A percentile compares a stretch with the other conserved stretches of the same genome.
Conservation (phyloP, 2,888 invertebrate genomes). For the Protodeltote pygarga region DNA sequence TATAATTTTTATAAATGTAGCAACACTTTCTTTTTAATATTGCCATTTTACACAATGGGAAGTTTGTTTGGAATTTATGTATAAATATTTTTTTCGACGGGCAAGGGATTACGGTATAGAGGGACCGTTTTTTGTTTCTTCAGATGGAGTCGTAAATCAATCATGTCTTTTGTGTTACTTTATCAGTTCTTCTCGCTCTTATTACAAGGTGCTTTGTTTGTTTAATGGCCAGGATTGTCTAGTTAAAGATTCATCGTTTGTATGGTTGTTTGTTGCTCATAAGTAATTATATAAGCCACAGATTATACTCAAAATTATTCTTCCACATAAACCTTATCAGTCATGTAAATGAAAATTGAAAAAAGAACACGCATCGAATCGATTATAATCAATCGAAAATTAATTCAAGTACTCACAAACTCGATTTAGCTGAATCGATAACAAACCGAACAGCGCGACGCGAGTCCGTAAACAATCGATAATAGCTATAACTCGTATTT, state of each 20-base stretch:
- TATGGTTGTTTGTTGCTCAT: too few relatives aligned
- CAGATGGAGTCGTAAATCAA: conserved; percentile 49
- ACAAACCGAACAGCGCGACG: conserved; percentile 57
- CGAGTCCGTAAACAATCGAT: conserved; percentile 74
- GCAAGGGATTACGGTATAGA: conserved; percentile 41
- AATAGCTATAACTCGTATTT: conserved; percentile 61
- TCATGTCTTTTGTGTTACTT: conserved; percentile 42
- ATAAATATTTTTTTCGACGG: conserved; percentile 48
- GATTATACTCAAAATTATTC: conserved; percentile 3
- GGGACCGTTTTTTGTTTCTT: conserved; percentile 46
- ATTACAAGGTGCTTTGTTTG: conserved; percentile 42
- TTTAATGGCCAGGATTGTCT: conserved; percentile 30
- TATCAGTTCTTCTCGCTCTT: conserved; percentile 41
- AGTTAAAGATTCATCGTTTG: conserved; percentile 5
- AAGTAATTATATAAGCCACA: background rate
- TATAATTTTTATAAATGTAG: conserved; percentile 68
- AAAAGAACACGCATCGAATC: conserved; percentile 62
- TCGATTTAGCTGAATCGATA: conserved; percentile 51
- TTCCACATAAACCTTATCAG: conserved; percentile 28
- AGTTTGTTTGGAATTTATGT: conserved; percentile 41
- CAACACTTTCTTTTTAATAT: conserved; percentile 60
- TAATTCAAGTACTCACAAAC: conserved; percentile 56
- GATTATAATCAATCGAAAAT: conserved; percentile 63
- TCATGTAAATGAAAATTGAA: conserved; percentile 38
- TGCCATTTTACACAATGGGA: conserved; percentile 50